A percentile compares a stretch with the other conserved stretches of the same genome.
Conservation (phyloP, 64 coral and sea anemone genomes). For the Stichodactyla helianthus region DNA sequence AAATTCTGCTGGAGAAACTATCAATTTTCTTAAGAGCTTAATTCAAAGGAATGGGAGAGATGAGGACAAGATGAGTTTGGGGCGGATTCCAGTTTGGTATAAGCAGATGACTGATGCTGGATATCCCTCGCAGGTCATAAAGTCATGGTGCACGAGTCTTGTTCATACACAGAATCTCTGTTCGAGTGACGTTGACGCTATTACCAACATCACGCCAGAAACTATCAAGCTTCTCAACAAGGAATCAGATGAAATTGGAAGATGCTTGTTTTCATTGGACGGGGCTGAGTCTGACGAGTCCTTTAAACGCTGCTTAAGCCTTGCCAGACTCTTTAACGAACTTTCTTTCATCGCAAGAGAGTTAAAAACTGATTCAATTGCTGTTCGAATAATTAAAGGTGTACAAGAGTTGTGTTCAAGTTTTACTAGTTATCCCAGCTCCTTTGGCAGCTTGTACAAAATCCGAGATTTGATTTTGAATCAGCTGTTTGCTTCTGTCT, state of each 20-base stretch:
- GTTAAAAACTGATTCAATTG: not conserved
- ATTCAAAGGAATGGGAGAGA: not conserved
- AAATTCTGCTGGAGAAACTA: not conserved
- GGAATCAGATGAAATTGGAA: not conserved
- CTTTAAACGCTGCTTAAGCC: not conserved
- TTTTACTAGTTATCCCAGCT: not conserved
- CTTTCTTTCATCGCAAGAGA: not conserved
- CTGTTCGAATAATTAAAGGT: not conserved
- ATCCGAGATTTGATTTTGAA: not conserved
- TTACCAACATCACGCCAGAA: conserved; percentile 13
- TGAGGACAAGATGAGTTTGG: not conserved
- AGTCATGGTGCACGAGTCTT: conserved; percentile 33
- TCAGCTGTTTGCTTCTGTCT: not conserved
- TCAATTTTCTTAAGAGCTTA: not conserved
- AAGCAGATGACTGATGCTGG: conserved; percentile 16
- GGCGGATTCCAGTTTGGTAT: not conserved
- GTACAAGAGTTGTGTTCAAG: conserved; percentile 5
- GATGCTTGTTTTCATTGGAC: not conserved
- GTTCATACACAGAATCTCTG: not conserved
- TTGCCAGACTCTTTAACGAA: conserved; percentile 32
- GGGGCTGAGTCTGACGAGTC: not conserved
- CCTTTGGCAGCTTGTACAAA: conserved; percentile 19
- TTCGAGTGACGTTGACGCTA: conserved; percentile 38
- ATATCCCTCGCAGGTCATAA: not conserved
- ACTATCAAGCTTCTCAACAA: not conserved